phyloP scores from a whole-genome alignment of 2,113 vertebrate species.

The Chauna torquata region DNA sequence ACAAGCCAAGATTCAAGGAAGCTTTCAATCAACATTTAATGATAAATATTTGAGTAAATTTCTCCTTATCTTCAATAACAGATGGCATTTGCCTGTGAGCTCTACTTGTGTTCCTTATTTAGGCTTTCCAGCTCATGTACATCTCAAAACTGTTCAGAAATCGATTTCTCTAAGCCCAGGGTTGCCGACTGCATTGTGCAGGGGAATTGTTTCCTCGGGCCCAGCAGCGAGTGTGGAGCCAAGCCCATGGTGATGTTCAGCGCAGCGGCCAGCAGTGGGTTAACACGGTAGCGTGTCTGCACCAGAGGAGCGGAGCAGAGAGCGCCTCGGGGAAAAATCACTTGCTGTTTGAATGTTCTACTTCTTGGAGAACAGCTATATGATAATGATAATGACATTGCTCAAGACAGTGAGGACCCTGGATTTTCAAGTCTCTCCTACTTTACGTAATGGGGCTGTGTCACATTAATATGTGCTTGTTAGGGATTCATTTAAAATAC shows the following conservation, averaged over 20 bases:
- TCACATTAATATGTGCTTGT: slow-evolving; percentile 29
- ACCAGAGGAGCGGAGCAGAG: not conserved
- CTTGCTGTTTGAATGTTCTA: slow-evolving; percentile 46
- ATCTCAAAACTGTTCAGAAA: not conserved
- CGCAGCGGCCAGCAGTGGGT: not conserved
- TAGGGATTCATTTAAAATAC: slow-evolving; percentile 42
- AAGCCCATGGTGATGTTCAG: fast-evolving
- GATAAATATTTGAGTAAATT: not conserved
- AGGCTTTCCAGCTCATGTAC: not conserved
- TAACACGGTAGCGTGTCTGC: not conserved
- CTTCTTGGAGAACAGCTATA: slow-evolving; percentile 37
- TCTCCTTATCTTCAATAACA: not conserved
- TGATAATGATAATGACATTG: slow-evolving; percentile 51
- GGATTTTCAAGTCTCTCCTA: slow-evolving; percentile 16
- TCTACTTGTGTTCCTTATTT: not conserved
- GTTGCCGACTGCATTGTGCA: fast-evolving
- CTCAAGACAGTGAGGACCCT: slow-evolving; percentile 32
- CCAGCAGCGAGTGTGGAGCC: not conserved
- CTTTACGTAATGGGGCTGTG: slow-evolving; percentile 35
- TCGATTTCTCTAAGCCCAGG: not conserved
- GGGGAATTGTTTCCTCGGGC: not conserved
- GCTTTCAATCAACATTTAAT: not conserved
- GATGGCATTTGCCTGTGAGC: not conserved
- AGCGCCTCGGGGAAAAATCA: not conserved
- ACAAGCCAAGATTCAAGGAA: not conserved